phyloP scores from a whole-genome alignment of 2,797 vertebrate genomes.

The Coranthus polyacanthus region DNA sequence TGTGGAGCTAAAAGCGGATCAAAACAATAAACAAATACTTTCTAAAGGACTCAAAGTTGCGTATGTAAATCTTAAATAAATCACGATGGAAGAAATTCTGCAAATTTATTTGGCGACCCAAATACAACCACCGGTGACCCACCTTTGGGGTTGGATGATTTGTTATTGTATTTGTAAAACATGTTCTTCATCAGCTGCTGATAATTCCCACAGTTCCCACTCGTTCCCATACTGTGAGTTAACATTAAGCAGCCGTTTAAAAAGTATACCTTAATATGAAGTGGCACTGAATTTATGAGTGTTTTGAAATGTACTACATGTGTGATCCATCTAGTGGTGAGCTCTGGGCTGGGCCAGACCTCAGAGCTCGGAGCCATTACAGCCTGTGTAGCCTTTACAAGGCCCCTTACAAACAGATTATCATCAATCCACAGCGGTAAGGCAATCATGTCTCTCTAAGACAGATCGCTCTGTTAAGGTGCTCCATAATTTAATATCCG shows the following conservation, averaged over 20 bases:
- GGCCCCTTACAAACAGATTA: constrained; percentile 79
- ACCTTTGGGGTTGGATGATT: too few relatives aligned
- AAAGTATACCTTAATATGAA: not conserved
- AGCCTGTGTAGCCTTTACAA: constrained; percentile 63
- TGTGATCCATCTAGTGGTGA: constrained; percentile 25
- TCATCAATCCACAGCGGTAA: constrained; percentile 79
- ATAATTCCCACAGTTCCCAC: not conserved
- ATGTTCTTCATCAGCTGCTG: not conserved
- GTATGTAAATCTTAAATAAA: too few relatives aligned
- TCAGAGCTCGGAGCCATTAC: constrained; percentile 26
- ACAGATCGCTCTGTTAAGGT: constrained; percentile 84
- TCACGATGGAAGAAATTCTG: too few relatives aligned
- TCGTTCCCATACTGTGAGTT: not conserved
- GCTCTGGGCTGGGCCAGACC: constrained; percentile 20
- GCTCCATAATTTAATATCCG: constrained; percentile 86
- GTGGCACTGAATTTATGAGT: not conserved
- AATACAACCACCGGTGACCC: too few relatives aligned
- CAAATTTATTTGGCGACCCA: too few relatives aligned
- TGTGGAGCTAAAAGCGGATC: too few relatives aligned
- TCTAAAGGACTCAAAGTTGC: too few relatives aligned
- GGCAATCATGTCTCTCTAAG: constrained; percentile 80
- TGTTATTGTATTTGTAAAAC: not conserved
- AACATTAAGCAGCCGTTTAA: not conserved
- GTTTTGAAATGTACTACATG: not conserved
- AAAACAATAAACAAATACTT: too few relatives aligned